A percentile compares a stretch with the other conserved stretches of the same genome.
These are phyloP conservation scores for Halcyon senegalensis DNA, from an alignment of 2,113 vertebrate species.

Conservation along the genomic window DNA sequence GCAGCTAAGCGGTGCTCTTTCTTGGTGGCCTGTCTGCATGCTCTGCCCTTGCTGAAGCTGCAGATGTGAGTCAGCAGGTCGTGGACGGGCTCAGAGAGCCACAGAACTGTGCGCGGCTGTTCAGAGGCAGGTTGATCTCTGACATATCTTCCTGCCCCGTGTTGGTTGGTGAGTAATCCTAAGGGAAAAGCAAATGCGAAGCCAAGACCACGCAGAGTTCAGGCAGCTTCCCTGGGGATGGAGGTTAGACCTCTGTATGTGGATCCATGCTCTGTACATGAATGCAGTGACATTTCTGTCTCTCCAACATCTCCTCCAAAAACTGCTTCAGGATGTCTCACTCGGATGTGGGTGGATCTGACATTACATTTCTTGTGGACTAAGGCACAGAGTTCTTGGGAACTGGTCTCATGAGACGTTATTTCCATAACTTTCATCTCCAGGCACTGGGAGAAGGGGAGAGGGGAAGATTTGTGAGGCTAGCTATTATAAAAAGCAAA, in stretches of 20 bases:
- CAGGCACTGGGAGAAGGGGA: background rate
- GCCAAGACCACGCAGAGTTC: background rate
- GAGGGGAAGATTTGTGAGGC: background rate
- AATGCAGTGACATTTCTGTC: background rate
- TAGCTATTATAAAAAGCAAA: background rate
- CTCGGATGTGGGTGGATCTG: background rate
- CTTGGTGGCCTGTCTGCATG: background rate
- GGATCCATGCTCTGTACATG: background rate
- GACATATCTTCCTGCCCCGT: background rate
- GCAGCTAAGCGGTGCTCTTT: background rate
- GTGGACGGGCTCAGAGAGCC: background rate
- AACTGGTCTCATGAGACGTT: background rate
- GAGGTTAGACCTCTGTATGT: background rate
- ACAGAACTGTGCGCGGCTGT: fast-evolving
- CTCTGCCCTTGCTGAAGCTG: fast-evolving
- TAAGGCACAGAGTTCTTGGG: conserved; percentile 25
- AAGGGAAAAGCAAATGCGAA: background rate
- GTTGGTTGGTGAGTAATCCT: background rate
- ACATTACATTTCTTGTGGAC: background rate
- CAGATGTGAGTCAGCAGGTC: background rate
- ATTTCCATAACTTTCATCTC: background rate
- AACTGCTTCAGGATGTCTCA: background rate
- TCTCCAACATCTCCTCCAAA: background rate
- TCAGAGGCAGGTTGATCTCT: background rate
- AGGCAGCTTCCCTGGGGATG: background rate